A percentile compares a stretch with the other conserved stretches of the same genome.
Conservation (phyloP, 2,797 vertebrate species). For the Paratrypauchen microcephalus region DNA sequence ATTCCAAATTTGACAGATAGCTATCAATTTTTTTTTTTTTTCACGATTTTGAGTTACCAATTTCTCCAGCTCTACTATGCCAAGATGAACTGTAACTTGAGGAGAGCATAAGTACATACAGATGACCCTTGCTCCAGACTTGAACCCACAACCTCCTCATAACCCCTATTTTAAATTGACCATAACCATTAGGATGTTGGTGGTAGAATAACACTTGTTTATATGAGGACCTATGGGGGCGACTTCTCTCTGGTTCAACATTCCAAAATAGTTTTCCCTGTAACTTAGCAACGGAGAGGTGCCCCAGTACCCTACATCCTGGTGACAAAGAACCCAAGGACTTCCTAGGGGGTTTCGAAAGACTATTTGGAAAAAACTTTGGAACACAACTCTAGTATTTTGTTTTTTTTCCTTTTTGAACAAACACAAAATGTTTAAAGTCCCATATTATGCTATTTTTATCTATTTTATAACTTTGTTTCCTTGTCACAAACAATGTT, state of each 20-base stretch:
- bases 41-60: no score
- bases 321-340: conserved; percentile 42
- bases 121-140: background rate
- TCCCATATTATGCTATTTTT: no score
- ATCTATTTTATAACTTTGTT: no score
- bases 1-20: no score
- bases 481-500: no score
- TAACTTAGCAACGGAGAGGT: conserved; percentile 75
- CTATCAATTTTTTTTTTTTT: no score
- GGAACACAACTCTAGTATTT: conserved; percentile 21
- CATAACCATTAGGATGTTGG: conserved; percentile 21
- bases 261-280: conserved; percentile 61
- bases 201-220: conserved; percentile 15
- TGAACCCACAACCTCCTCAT: background rate
- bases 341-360: conserved; percentile 25
- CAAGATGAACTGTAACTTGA: background rate
- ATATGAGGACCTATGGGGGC: conserved; percentile 9
- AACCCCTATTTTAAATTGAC: conserved; percentile 5
- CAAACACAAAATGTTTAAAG: no score
- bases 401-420: background rate
- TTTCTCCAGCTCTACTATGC: no score
- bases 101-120: background rate
- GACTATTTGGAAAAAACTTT: conserved; percentile 31
- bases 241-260: conserved; percentile 46
- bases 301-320: conserved; percentile 74